Evolutionary conservation across 1,140 invertebrate genomes (phyloP).

Genomic region (Drosophila lowei): DNA sequence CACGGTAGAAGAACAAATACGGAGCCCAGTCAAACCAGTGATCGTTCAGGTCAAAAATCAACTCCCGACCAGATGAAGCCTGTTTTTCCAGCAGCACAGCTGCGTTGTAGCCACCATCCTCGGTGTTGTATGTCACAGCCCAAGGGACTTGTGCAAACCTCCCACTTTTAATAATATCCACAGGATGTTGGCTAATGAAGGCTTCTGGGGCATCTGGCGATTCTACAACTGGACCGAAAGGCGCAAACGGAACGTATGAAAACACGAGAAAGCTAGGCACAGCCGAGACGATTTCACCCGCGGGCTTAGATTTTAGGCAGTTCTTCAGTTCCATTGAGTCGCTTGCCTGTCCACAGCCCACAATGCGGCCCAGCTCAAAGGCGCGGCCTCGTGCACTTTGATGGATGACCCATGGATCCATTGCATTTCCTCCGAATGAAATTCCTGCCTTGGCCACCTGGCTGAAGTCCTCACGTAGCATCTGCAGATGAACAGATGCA

Average conservation of each 20-base stretch:
- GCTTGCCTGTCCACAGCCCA: slow-evolving; percentile 84
- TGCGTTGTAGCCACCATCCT: slow-evolving; percentile 85
- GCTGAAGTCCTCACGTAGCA: slow-evolving; percentile 84
- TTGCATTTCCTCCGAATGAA: slow-evolving; percentile 66
- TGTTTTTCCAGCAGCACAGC: slow-evolving; percentile 61
- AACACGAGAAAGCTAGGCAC: slow-evolving; percentile 71
- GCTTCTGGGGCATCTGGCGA: slow-evolving; percentile 54
- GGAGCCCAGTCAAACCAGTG: slow-evolving; percentile 55
- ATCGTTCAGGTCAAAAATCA: slow-evolving; percentile 42
- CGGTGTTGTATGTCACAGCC: slow-evolving; percentile 83
- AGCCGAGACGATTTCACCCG: slow-evolving; percentile 60
- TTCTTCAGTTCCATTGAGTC: slow-evolving; percentile 83
- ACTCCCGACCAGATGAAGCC: slow-evolving; percentile 6
- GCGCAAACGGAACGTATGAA: slow-evolving; percentile 85
- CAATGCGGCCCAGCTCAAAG: slow-evolving; percentile 83
- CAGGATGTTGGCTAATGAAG: slow-evolving; percentile 84
- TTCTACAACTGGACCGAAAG: slow-evolving; percentile 86
- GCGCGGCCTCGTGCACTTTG: slow-evolving; percentile 85
- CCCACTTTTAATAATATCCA: slow-evolving; percentile 83
- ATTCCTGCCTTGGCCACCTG: slow-evolving; percentile 48
- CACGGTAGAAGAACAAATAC: slow-evolving; percentile 49
- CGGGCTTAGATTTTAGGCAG: slow-evolving; percentile 85
- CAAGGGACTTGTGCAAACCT: slow-evolving; percentile 84
- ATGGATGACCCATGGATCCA: slow-evolving; percentile 81
- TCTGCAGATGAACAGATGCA: slow-evolving; percentile 86